A percentile compares a stretch with the other conserved stretches of the same genome.
phyloP scores from a whole-genome alignment of 1,140 invertebrate genomes.

The Panagrolaimus sp. region DNA sequence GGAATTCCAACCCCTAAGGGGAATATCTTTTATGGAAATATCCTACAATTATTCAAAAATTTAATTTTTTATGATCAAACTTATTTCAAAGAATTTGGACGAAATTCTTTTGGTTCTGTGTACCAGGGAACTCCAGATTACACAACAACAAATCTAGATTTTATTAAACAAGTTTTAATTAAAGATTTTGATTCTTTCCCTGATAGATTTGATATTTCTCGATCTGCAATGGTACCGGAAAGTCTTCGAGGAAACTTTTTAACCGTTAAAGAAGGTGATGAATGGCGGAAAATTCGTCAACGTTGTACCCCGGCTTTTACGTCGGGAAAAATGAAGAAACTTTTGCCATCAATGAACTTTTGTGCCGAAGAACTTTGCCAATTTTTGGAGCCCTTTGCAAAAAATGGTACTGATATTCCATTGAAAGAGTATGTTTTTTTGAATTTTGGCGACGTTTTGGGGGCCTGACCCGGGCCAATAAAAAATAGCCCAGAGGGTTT shows the following conservation, averaged over 20 bases:
- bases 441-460: too few relatives aligned
- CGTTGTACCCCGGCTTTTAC: slow-evolving; percentile 34
- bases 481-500: too few relatives aligned
- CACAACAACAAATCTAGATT: neutral
- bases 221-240: neutral
- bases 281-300: slow-evolving; percentile 33
- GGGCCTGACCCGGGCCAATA: too few relatives aligned
- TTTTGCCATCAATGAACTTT: slow-evolving; percentile 19
- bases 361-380: slow-evolving; percentile 12
- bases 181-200: neutral
- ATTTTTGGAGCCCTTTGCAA: slow-evolving; percentile 8
- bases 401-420: slow-evolving; percentile 68
- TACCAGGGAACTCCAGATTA: neutral
- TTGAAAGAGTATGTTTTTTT: neutral
- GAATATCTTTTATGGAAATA: too few relatives aligned
- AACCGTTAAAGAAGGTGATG: slow-evolving; percentile 17
- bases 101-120: slow-evolving; percentile 2
- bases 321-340: slow-evolving; percentile 31
- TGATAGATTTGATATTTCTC: neutral
- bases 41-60: too few relatives aligned
- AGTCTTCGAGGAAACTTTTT: slow-evolving; percentile 3
- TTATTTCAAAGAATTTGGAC: too few relatives aligned
- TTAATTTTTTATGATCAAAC: too few relatives aligned
- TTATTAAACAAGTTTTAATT: neutral
- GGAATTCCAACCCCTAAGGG: too few relatives aligned